Conservation (phyloP, 1,140 invertebrate genomes). For the Ectropis grisescens region DNA sequence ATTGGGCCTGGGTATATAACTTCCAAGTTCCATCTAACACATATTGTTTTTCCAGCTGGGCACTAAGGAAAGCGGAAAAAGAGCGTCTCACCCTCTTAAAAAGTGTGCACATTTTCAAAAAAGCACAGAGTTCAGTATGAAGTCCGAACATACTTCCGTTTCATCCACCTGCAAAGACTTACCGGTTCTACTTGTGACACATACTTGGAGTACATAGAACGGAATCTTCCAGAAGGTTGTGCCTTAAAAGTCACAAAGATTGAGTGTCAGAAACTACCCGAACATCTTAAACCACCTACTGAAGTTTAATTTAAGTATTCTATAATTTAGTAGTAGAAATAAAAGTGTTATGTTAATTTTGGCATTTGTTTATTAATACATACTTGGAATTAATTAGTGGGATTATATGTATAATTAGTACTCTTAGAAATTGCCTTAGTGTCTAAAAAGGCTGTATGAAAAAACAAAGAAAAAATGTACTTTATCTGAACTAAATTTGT, state of each 20-base stretch:
- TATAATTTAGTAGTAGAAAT: too few species aligned
- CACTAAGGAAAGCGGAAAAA: conserved; percentile 78
- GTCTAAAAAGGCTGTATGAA: too few species aligned
- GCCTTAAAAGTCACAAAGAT: conserved; percentile 94
- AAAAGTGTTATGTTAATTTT: conserved; percentile 2
- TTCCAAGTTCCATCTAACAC: too few species aligned
- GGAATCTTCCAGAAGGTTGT: conserved; percentile 97
- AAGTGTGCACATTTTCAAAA: conserved; percentile 92
- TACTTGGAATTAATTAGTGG: too few species aligned
- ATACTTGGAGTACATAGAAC: conserved; percentile 95
- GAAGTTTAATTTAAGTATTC: conserved; percentile 23
- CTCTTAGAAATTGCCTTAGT: too few species aligned
- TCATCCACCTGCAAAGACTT: conserved; percentile 85
- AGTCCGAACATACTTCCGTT: conserved; percentile 91
- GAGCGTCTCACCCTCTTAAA: conserved; percentile 86
- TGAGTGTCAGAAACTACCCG: conserved; percentile 73
- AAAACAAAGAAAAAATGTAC: too few species aligned
- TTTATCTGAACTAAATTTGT: too few species aligned
- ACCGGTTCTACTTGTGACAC: conserved; percentile 97
- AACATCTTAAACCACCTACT: conserved; percentile 60
- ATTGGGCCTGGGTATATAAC: too few species aligned
- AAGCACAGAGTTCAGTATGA: conserved; percentile 98
- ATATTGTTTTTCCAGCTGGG: conserved; percentile 77
- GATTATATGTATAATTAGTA: too few species aligned
- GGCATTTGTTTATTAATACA: too few species aligned